phyloP scores from a whole-genome alignment of 64 coral and sea anemone genomes.

The Platygyra sinensis region DNA sequence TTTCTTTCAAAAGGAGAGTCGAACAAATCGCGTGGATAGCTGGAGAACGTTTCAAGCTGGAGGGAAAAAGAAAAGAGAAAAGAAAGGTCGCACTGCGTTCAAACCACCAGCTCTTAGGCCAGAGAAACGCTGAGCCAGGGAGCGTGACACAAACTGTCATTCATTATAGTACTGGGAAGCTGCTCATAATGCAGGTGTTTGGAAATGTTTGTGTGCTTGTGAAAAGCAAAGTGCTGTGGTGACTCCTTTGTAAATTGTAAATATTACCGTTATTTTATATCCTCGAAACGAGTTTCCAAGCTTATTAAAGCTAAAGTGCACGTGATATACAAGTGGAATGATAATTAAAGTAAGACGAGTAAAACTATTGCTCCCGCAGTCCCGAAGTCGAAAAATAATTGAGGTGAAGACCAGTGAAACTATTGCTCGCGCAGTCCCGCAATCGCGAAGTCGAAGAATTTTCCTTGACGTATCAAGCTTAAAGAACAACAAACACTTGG shows the following conservation, averaged over 20 bases:
- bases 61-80: conserved; percentile 67
- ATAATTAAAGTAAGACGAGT: no score
- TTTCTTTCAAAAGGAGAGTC: conserved; percentile 62
- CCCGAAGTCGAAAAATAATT: no score
- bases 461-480: no score
- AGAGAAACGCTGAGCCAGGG: conserved; percentile 52
- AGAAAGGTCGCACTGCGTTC: conserved; percentile 56
- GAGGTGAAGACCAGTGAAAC: no score
- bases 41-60: conserved; percentile 77
- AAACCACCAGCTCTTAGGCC: conserved; percentile 76
- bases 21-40: conserved; percentile 78
- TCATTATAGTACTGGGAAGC: neutral
- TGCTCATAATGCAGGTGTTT: neutral
- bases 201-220: neutral
- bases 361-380: no score
- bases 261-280: neutral
- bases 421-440: no score
- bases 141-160: neutral
- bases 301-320: neutral
- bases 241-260: neutral
- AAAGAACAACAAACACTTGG: no score
- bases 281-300: neutral
- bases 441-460: no score
- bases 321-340: neutral
- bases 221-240: neutral